Conservation (phyloP, 1,140 invertebrate species). For the Drosophila suzukii region DNA sequence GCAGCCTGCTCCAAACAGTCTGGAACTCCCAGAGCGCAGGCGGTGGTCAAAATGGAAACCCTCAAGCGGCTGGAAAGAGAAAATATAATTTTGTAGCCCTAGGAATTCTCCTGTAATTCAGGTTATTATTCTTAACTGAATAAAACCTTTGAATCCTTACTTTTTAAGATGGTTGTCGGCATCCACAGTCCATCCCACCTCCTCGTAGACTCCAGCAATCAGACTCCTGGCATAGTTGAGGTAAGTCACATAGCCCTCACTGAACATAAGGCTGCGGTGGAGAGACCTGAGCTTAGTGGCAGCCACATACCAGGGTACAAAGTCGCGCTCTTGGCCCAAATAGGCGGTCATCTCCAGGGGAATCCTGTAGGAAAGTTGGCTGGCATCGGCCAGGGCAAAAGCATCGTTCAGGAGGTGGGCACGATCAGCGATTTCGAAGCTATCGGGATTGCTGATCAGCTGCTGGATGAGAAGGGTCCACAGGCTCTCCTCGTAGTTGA, state of each 20-base stretch:
- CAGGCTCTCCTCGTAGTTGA: conserved; percentile 90
- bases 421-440: conserved; percentile 90
- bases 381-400: conserved; percentile 91
- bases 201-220: conserved; percentile 85
- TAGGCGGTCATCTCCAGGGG: conserved; percentile 90
- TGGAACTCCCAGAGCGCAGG: conserved; percentile 86
- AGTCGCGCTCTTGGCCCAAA: conserved; percentile 88
- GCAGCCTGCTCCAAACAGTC: conserved; percentile 87
- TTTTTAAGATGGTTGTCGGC: conserved; percentile 85
- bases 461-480: conserved; percentile 89
- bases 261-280: conserved; percentile 86
- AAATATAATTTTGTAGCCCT: too few species aligned
- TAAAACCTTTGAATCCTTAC: conserved; percentile 85
- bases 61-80: conserved; percentile 85
- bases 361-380: conserved; percentile 87
- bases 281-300: conserved; percentile 86
- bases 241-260: conserved; percentile 86
- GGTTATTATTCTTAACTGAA: too few species aligned
- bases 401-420: conserved; percentile 94
- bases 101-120: too few species aligned
- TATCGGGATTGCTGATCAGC: conserved; percentile 74
- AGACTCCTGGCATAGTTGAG: conserved; percentile 86
- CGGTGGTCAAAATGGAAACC: conserved; percentile 86
- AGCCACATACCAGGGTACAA: conserved; percentile 90
- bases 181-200: conserved; percentile 87